Evolutionary conservation across 2,797 vertebrate species (phyloP).

Genomic region (Pangasius macronema): DNA sequence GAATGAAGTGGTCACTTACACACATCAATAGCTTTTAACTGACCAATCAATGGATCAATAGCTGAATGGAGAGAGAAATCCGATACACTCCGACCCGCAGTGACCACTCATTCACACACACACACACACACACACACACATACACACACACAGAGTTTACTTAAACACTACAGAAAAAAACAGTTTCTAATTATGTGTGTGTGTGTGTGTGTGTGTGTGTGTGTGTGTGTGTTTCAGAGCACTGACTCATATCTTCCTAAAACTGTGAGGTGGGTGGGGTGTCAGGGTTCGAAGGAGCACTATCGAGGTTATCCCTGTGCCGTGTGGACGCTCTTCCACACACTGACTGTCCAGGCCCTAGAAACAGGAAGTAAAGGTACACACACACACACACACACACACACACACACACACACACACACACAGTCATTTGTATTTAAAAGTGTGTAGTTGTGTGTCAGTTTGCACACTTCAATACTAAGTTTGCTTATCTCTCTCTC

Average conservation of each 20-base stretch:
- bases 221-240: constrained; percentile 62
- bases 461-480: not conserved
- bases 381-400: no score
- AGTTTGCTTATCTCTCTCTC: not conserved
- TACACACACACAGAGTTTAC: not conserved
- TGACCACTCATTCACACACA: not conserved
- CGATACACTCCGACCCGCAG: constrained; percentile 28
- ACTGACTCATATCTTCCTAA: constrained; percentile 72
- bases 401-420: not conserved
- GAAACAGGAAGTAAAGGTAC: not conserved
- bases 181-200: not conserved
- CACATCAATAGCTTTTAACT: constrained; percentile 80
- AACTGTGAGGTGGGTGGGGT: constrained; percentile 83
- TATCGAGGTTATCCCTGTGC: constrained; percentile 89
- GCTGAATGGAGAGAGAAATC: constrained; percentile 74
- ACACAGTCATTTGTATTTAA: not conserved
- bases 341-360: constrained; percentile 82
- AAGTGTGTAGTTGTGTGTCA: not conserved
- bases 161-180: not conserved
- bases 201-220: not conserved
- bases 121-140: not conserved
- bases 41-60: constrained; percentile 79
- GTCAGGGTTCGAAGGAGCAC: constrained; percentile 83
- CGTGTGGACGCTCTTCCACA: constrained; percentile 90
- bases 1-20: constrained; percentile 74